A percentile compares a stretch with the other conserved stretches of the same genome.
Evolutionary conservation across 2,888 invertebrate genomes (phyloP).

Genomic region (Plagiodera versicolora): DNA sequence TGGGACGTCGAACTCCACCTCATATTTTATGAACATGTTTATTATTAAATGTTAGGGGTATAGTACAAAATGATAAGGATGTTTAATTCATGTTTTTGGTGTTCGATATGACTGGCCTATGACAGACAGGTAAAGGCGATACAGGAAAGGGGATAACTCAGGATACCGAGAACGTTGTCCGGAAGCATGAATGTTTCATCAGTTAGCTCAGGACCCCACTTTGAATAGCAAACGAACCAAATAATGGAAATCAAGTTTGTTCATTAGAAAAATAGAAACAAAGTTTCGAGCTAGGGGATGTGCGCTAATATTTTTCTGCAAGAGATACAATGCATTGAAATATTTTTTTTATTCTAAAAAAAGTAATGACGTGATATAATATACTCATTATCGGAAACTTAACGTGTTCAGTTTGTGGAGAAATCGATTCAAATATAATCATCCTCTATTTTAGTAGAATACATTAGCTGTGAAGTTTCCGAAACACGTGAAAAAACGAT

Average conservation of each 20-base stretch:
- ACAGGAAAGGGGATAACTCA: not conserved
- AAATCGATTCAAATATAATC: not conserved
- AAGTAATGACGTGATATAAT: too few relatives aligned
- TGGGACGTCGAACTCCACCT: too few relatives aligned
- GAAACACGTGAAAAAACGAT: not conserved
- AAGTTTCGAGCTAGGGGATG: not conserved
- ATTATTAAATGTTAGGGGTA: too few relatives aligned
- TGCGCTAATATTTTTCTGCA: too few relatives aligned
- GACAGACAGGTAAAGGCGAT: not conserved
- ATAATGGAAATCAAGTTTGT: not conserved
- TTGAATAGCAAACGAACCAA: not conserved
- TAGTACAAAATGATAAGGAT: too few relatives aligned
- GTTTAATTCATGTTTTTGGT: too few relatives aligned
- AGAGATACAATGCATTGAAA: too few relatives aligned
- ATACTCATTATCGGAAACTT: too few relatives aligned
- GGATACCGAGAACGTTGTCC: not conserved
- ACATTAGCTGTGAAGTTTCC: not conserved
- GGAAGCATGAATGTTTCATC: not conserved
- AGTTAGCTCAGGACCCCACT: not conserved
- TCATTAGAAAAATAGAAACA: not conserved
- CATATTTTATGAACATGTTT: too few relatives aligned
- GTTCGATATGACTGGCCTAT: too few relatives aligned
- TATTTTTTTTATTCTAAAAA: too few relatives aligned
- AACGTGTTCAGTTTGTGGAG: too few relatives aligned
- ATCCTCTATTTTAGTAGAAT: not conserved